Conservation (phyloP, 2,797 vertebrate genomes). For the Lerista edwardsae region DNA sequence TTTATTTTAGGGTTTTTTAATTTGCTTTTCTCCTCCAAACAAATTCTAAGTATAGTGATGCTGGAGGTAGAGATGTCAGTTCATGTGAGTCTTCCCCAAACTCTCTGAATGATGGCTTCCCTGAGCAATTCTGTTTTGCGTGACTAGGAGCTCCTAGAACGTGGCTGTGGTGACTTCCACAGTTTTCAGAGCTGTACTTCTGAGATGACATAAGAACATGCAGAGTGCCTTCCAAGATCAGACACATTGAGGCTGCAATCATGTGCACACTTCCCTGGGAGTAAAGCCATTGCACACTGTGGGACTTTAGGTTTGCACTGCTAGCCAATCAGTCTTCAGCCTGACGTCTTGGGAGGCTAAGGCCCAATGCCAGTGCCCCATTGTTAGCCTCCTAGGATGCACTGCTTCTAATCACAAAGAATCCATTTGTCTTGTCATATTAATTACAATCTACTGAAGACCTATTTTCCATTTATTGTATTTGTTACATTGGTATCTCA, state of each 20-base stretch:
- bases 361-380: neutral
- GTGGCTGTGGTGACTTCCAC: neutral
- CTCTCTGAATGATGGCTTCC: neutral
- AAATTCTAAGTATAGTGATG: neutral
- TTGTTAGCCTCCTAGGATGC: neutral
- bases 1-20: conserved; percentile 5
- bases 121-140: neutral
- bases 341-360: no score
- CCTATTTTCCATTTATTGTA: neutral
- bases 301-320: no score
- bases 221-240: neutral
- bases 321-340: no score
- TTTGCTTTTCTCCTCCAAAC: neutral
- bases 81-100: neutral
- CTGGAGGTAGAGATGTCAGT: neutral
- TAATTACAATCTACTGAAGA: neutral
- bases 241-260: no score
- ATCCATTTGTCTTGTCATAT: neutral
- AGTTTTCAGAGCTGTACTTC: neutral
- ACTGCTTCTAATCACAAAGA: neutral
- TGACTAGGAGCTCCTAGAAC: neutral
- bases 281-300: no score
- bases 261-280: no score
- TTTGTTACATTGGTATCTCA: no score
- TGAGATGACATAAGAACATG: neutral